phyloP scores from a whole-genome alignment of 2,888 invertebrate species.

The Cacoxenus indagator region DNA sequence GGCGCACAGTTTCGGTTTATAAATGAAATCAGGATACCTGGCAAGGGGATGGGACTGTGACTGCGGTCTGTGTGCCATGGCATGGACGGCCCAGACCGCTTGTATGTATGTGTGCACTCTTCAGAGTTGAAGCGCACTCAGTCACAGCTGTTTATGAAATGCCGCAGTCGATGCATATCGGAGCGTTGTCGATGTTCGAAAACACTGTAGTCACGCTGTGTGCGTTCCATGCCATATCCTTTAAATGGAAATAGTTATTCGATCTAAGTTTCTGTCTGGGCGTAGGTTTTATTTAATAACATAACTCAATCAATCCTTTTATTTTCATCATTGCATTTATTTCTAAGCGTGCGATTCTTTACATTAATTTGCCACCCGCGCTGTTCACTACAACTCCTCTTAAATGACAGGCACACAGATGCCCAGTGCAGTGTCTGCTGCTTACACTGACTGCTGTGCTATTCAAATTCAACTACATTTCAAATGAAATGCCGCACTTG shows the following conservation, averaged over 20 bases:
- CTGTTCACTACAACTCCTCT: background rate
- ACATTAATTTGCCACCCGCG: background rate
- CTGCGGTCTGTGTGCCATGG: background rate
- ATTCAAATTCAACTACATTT: background rate
- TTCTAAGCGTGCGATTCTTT: background rate
- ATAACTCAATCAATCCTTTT: conserved; percentile 20
- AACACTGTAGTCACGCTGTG: background rate
- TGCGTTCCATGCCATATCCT: background rate
- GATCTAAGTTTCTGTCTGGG: too few species aligned
- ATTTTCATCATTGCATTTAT: background rate
- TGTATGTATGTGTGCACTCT: conserved; percentile 9
- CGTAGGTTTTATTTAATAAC: too few species aligned
- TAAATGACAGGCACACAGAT: too few species aligned
- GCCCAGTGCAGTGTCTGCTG: background rate
- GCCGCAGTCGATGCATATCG: background rate
- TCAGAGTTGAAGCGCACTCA: conserved; percentile 1
- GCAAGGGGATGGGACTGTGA: background rate
- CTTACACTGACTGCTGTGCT: background rate
- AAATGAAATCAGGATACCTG: background rate
- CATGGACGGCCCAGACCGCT: too few species aligned
- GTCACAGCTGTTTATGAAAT: conserved; percentile 17
- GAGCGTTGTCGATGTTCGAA: background rate
- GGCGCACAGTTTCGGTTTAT: background rate
- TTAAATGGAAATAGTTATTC: background rate
- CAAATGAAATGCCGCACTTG: background rate